Conservation (phyloP, 2,888 invertebrate genomes). For the Malthinus seriepunctatus region DNA sequence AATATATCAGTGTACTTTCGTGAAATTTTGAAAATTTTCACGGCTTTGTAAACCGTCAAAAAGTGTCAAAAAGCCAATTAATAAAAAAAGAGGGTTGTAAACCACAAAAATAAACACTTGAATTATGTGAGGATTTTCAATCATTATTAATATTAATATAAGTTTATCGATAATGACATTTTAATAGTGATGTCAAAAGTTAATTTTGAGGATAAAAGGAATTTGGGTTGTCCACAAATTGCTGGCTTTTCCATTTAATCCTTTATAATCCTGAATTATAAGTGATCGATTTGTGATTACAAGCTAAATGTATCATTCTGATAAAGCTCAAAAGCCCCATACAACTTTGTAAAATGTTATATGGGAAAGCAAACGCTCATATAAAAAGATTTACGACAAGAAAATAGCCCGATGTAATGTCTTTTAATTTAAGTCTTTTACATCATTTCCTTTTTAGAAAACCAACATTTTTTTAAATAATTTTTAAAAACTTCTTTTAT, state of each 20-base stretch:
- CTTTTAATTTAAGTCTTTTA: conserved; percentile 52
- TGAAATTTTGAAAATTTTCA: no score
- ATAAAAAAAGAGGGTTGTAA: no score
- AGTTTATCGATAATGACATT: background rate
- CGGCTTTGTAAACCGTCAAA: no score
- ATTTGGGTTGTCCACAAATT: conserved; percentile 10
- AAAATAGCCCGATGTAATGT: conserved; percentile 49
- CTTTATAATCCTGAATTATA: conserved; percentile 8
- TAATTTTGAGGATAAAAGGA: conserved; percentile 8
- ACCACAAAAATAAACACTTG: no score
- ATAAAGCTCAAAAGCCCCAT: conserved; percentile 34
- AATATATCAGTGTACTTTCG: no score
- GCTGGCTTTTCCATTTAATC: conserved; percentile 6
- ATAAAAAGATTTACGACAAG: conserved; percentile 51
- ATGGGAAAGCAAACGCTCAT: conserved; percentile 49
- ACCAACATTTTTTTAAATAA: conserved; percentile 35
- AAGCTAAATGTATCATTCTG: conserved; percentile 29
- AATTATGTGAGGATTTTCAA: no score
- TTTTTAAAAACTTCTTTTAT: background rate
- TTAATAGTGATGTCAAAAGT: conserved; percentile 1
- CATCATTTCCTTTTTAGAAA: conserved; percentile 44
- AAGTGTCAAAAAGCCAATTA: no score
- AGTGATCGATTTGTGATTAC: conserved; percentile 25
- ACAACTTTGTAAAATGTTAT: conserved; percentile 41
- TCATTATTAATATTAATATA: no score